Conservation (phyloP, 2,113 vertebrate species). For the Melanotaenia duboulayi region DNA sequence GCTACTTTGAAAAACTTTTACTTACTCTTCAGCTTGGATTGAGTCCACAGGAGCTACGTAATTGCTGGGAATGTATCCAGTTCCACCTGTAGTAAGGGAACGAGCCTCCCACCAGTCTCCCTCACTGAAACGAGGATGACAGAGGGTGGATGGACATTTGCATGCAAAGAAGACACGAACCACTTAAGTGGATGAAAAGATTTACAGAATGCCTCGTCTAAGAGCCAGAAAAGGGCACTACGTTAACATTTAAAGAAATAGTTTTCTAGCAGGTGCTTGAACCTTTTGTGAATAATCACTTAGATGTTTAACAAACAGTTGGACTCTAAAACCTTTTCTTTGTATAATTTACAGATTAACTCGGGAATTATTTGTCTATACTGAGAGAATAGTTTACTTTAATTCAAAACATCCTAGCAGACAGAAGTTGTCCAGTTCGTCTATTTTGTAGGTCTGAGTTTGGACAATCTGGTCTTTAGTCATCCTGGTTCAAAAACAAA, state of each 20-base stretch:
- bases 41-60: slow-evolving; percentile 99
- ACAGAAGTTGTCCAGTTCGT: neutral
- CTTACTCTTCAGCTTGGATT: slow-evolving; percentile 99
- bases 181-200: slow-evolving; percentile 5
- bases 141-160: slow-evolving; percentile 33
- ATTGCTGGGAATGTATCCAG: slow-evolving; percentile 99
- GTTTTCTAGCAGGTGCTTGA: slow-evolving; percentile 12
- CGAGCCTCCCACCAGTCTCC: slow-evolving; percentile 99
- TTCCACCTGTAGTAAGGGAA: slow-evolving; percentile 95
- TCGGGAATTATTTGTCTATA: neutral
- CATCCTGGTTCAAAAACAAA: neutral
- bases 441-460: neutral
- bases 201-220: neutral
- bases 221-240: neutral
- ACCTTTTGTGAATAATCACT: slow-evolving; percentile 3
- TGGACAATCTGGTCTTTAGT: no score
- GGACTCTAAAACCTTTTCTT: neutral
- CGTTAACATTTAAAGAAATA: neutral
- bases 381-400: neutral
- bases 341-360: neutral
- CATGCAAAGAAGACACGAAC: slow-evolving; percentile 15
- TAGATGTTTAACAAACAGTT: neutral
- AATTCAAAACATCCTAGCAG: neutral
- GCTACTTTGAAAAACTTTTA: slow-evolving; percentile 54
- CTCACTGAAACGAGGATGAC: slow-evolving; percentile 84